phyloP scores from a whole-genome alignment of 2,113 vertebrate genomes.

The Gobiocypris rarus region DNA sequence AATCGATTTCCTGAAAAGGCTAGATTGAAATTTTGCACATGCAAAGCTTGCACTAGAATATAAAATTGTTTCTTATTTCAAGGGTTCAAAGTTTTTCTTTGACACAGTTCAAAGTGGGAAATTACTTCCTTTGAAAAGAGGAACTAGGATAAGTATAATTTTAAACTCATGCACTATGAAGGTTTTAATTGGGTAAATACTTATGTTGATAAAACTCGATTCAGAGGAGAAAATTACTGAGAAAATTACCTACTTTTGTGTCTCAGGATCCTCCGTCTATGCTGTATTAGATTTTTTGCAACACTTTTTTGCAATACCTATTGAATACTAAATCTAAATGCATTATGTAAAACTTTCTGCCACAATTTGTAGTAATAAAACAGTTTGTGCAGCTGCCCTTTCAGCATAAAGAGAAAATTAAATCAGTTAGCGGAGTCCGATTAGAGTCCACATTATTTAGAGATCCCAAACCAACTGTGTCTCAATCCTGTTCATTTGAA shows the following conservation, averaged over 20 bases:
- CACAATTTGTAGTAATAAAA: background rate
- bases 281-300: background rate
- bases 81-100: background rate
- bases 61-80: background rate
- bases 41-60: background rate
- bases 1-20: constrained; percentile 9
- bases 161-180: background rate
- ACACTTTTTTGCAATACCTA: background rate
- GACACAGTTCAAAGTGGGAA: background rate
- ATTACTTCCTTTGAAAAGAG: background rate
- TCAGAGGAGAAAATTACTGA: background rate
- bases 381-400: background rate
- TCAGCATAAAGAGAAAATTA: background rate
- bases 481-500: background rate
- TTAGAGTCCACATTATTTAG: background rate
- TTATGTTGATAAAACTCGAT: background rate
- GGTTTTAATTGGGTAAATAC: background rate
- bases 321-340: background rate
- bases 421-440: background rate
- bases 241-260: background rate
- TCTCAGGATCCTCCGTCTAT: background rate
- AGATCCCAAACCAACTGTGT: background rate
- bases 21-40: background rate
- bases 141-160: background rate
- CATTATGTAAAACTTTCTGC: background rate